phyloP scores from a whole-genome alignment of 2,113 vertebrate genomes.

The Apodemus speciosus region DNA sequence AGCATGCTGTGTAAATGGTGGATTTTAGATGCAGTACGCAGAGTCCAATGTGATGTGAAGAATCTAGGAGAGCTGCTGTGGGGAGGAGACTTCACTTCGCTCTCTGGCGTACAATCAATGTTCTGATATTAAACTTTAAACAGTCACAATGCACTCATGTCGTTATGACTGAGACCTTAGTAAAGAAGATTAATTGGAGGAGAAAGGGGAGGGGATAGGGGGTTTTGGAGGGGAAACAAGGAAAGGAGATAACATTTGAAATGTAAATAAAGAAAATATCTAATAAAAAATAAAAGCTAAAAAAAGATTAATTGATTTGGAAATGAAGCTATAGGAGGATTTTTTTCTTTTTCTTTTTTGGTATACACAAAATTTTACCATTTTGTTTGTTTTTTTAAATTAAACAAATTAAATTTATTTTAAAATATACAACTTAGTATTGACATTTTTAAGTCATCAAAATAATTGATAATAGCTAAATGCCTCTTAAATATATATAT shows the following conservation, averaged over 20 bases:
- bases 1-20: background rate
- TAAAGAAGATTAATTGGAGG: slow-evolving; percentile 2
- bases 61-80: background rate
- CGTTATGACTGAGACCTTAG: background rate
- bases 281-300: background rate
- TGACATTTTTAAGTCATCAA: too few species aligned
- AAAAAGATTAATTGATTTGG: background rate
- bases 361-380: too few species aligned
- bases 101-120: background rate
- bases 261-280: too few species aligned
- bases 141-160: background rate
- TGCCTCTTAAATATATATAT: too few species aligned
- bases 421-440: too few species aligned
- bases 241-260: too few species aligned
- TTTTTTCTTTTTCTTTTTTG: background rate
- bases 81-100: background rate
- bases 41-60: background rate
- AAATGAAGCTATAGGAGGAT: background rate
- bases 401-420: too few species aligned
- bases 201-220: too few species aligned
- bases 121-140: background rate
- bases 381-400: too few species aligned
- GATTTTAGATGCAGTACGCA: background rate
- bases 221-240: too few species aligned
- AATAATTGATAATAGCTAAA: too few species aligned